Base-by-base conservation (phyloP, 2,113 vertebrate species). In the Sinocyclocheilus anshuiensis region DNA sequence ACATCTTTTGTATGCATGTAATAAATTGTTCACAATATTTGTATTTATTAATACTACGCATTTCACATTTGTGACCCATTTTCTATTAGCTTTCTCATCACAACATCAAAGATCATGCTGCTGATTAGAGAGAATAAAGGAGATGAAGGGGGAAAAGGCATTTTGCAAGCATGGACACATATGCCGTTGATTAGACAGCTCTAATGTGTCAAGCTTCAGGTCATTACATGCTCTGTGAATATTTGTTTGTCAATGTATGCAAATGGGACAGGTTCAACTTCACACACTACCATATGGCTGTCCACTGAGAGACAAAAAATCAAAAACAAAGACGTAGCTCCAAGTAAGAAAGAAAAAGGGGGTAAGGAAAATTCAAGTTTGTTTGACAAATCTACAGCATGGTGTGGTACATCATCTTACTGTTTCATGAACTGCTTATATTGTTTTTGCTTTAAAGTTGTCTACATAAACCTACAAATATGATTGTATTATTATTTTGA, bases 271-370 rank as follows among this genome's bases (percentile, higher is more conserved):
- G 84, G 80, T 84, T 84, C 29, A 29, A 29, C 29, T 29, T 29
- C 74, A 80, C 84, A 84, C 42, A 57, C 26, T 75, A 84, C 87
- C 87, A 86, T 84, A 79, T 88, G 84, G 84, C 75, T 86, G 87
- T 86, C 84, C 75, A 88, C 74, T 83, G 84, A 74, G 80, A 84
- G 74, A 88, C 80, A 75, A 85, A 88, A 65, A 67, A 67, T 81
- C 55, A 85, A 85, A 88, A 88, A 86, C 53, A 83, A 42, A 75
- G n/a, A 75, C 75, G 59, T n/a, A 33, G 65, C 57, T 50, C 55
- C 15, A 48, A 88, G 42, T 42, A 84, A 77, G 53, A 29, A 50
- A 10, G 1, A 45, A 13, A 36, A 75, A 39, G 10, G 22, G 20
- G 33, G 33, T 22, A 29, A 11, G 4, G 53, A 20, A 18, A 20